Evolutionary conservation across 2,888 invertebrate genomes (phyloP).

Genomic region (Stratiomys singularior): DNA sequence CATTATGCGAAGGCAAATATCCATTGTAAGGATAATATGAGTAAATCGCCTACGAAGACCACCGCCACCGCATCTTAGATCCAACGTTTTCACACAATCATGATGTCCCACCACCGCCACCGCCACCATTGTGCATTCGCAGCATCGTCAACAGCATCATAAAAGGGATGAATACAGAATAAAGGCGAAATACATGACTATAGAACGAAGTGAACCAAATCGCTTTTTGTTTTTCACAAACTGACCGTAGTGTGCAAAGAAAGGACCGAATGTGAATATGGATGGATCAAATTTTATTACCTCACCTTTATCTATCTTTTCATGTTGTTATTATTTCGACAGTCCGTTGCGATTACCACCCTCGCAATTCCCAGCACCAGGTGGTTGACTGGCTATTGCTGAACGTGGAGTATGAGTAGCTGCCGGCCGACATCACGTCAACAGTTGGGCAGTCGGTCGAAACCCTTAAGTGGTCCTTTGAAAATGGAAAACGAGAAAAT

Average conservation of each 20-base stretch:
- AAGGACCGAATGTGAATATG: constrained; percentile 31
- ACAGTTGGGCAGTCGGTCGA: constrained; percentile 47
- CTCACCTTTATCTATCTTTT: constrained; percentile 38
- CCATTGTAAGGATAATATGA: constrained; percentile 37
- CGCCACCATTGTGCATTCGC: constrained; percentile 7
- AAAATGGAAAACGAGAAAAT: constrained; percentile 26
- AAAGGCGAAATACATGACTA: constrained; percentile 46
- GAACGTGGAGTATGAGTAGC: neutral
- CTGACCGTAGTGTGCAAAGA: constrained; percentile 7
- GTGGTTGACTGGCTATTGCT: constrained; percentile 27
- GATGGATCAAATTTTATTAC: constrained; percentile 47
- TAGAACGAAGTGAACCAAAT: constrained; percentile 44
- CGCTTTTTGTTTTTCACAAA: constrained; percentile 24
- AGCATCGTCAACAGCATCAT: constrained; percentile 38
- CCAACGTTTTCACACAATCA: neutral
- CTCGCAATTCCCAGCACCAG: constrained; percentile 50
- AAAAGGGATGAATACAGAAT: constrained; percentile 49
- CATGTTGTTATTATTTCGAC: constrained; percentile 47
- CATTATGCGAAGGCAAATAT: constrained; percentile 48
- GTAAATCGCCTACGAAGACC: constrained; percentile 41
- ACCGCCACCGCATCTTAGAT: constrained; percentile 15
- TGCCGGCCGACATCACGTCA: constrained; percentile 38
- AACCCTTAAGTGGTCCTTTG: constrained; percentile 42
- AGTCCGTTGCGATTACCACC: constrained; percentile 45
- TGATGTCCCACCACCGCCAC: neutral